Base-by-base conservation (phyloP, 2,113 vertebrate genomes). In the Paracanthobrama guichenoti region DNA sequence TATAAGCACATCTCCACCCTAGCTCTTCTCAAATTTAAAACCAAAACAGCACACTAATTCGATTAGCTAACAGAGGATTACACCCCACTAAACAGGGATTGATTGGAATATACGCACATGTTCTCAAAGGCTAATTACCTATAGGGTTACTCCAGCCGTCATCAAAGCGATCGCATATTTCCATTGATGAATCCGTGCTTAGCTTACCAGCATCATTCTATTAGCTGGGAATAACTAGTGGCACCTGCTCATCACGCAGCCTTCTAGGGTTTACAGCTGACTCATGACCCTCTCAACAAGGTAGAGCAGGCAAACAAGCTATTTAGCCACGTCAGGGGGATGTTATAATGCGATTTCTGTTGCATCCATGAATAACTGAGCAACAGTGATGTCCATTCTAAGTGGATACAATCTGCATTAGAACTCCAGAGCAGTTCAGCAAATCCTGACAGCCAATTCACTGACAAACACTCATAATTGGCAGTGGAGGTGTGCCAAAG, bases 361-460 rank as follows among this genome's bases (percentile, higher is more conserved):
- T 85, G 92, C 88, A 94, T 95, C 89, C 75, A 94, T 95, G 89
- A 93, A 95, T 94, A 94, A 91, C 79, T 89, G 74, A 94, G 66
- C 20, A 22, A 60, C 88, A 80, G 42, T 87, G 83, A 69, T 88
- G 92, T 89, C 88, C 91, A 87, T 75, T 92, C 85, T 89, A 85
- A 92, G 87, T 79, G 88, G 84, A 85, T 89, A 75, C 28, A 72
- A 87, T 90, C 39, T 81, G 86, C 50, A 79, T 82, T 66, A 48
- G 50, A 86, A 22, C 18, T 55, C 18, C 53, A 55, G 53, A 55
- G 53, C 46, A 89, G 84, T 88, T 89, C 87, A 87, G 89, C 91
- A 91, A 90, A 87, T 90, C 81, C 74, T 93, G 92, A 93, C 92
- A 93, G 87, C 87, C 3, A 74, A 28, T 82, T 78, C 87, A 82